Evolutionary conservation across 30 jellyfish, hydroid and myxozoan genomes (phyloP), one percentile per base, ranked within the genome.

Genomic region (Pseudorhiza aurosa): DNA sequence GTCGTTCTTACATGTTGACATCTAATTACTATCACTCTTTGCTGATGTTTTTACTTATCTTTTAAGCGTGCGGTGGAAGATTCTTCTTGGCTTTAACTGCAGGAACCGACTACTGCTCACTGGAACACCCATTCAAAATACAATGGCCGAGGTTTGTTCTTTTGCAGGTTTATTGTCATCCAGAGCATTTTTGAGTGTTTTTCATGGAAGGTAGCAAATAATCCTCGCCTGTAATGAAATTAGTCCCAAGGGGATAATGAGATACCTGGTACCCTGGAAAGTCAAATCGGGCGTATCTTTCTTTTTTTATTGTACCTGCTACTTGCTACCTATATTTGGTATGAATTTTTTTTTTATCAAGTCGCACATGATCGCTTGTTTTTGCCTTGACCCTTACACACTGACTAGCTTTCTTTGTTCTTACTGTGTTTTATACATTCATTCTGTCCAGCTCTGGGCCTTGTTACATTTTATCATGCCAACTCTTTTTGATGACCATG

Each of bases 51-150:
- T 72, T 49, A 32, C 28, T 19, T n/a, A 31, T 24, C 28, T 22
- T 71, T 58, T 39, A 21, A 95, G 99, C 49, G 91, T 87, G 0
- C 95, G 99, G 10, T 95, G 99, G 99, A 88, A 95, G 55, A 95
- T 88, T 36, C 87, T 95, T 57, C 84, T 95, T 33, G 99, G 97
- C 24, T 95, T 89, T 56, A 95, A 95, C 79, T 95, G 99, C 68
- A 71, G 99, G 35, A 95, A 95, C 68, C 91, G 99, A 24, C 89
- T 95, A 7, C 46, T 95, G 67, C 76, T 95, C 19, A 95, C 99
- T 69, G 99, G 99, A 0, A 95, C 99, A 27, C 99, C 99, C 4
- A 95, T 95, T 44, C 99, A 95, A 71, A 95, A 95, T 55, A 80
- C 97, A 49, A 95, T 95, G 99, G 97, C 99, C 22, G 99, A 95